These are phyloP conservation scores for Lamellibrachia columna DNA, from an alignment of 2,888 invertebrate genomes.

Conservation along the genomic window DNA sequence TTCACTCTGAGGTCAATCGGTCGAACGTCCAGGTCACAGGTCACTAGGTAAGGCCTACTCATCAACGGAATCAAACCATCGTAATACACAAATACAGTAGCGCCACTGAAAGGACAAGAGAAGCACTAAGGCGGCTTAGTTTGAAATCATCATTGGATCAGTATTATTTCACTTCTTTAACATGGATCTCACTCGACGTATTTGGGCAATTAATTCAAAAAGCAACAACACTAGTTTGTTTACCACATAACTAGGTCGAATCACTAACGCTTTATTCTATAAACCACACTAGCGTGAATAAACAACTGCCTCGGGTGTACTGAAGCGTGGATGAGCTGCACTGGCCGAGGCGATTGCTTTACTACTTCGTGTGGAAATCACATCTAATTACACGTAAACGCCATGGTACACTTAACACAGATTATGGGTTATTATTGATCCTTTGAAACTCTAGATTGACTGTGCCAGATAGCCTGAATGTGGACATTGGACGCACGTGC, in stretches of 20 bases:
- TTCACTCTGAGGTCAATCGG: not conserved
- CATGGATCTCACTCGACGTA: not conserved
- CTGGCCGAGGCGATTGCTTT: not conserved
- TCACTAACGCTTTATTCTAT: not conserved
- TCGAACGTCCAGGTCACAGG: not conserved
- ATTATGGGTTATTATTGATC: not conserved
- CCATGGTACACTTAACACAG: constrained; percentile 8
- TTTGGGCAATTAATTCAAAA: not conserved
- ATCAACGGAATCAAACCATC: not conserved
- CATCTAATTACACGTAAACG: not conserved
- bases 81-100: not conserved
- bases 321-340: not conserved
- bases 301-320: not conserved
- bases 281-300: not conserved
- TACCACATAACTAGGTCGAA: not conserved
- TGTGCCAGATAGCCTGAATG: not conserved
- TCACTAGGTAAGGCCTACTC: not conserved
- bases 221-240: not conserved
- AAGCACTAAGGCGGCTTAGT: too few relatives aligned
- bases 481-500: not conserved
- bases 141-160: not conserved
- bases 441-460: not conserved
- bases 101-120: not conserved
- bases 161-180: not conserved
- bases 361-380: not conserved